Evolutionary conservation across 1,140 invertebrate species (phyloP).

Genomic region (Solenopsis fugax): DNA sequence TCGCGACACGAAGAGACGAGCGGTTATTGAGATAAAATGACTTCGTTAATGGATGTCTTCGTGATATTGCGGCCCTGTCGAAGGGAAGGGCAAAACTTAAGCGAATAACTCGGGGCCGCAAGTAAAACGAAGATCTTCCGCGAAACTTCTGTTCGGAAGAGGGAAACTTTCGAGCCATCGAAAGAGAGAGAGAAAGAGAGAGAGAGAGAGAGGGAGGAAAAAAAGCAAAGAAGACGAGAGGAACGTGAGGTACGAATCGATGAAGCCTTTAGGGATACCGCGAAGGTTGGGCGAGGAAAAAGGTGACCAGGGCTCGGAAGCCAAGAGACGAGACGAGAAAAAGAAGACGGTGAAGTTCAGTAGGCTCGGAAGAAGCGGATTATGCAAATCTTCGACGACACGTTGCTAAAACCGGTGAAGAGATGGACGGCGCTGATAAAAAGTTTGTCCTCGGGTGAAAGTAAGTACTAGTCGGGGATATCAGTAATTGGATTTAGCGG

Average conservation of each 20-base stretch:
- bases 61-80: slow-evolving; percentile 29
- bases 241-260: slow-evolving; percentile 46
- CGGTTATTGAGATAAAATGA: slow-evolving; percentile 56
- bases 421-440: slow-evolving; percentile 41
- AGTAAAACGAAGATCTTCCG: slow-evolving; percentile 52
- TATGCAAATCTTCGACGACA: slow-evolving; percentile 69
- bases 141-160: slow-evolving; percentile 36
- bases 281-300: slow-evolving; percentile 18
- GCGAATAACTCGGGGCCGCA: slow-evolving; percentile 41
- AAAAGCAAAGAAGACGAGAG: slow-evolving; percentile 21
- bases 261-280: slow-evolving; percentile 39
- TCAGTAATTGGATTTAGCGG: slow-evolving; percentile 54
- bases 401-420: slow-evolving; percentile 34
- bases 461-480: slow-evolving; percentile 52
- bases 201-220: not conserved
- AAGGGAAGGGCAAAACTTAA: slow-evolving; percentile 12
- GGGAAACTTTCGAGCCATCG: slow-evolving; percentile 20
- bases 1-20: slow-evolving; percentile 8
- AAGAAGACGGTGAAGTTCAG: slow-evolving; percentile 32
- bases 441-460: slow-evolving; percentile 59
- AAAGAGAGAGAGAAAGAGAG: not conserved
- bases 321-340: slow-evolving; percentile 39
- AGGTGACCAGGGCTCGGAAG: slow-evolving; percentile 53
- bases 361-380: slow-evolving; percentile 61
- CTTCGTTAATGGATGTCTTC: slow-evolving; percentile 44